Base-by-base conservation (phyloP, 2,888 invertebrate genomes). In the Cheilosia vernalis region DNA sequence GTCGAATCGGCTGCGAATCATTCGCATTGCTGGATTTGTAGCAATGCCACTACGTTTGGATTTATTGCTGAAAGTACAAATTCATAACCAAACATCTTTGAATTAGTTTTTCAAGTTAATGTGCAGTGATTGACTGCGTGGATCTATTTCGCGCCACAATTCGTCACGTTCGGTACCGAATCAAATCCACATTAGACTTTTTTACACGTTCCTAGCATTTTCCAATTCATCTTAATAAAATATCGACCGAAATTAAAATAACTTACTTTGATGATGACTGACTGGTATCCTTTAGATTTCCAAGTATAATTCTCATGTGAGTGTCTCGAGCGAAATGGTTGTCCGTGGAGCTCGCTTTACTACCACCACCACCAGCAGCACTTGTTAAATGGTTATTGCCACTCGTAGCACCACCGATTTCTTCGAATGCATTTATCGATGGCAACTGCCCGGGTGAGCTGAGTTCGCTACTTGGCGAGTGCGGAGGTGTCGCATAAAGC, bases 291-390 rank as follows among this genome's bases (percentile, higher is more conserved):
- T 92, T 92, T 0, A 92, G 89, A 40, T 94, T 94, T 0, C 96
- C 96, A 87, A 97, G 92, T 88, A 97, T 97, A 87, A 97, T 97
- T 87, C 97, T 93, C 97, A 97, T 97, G 89, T 97, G 97, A 0
- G 97, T 97, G 90, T 97, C 97, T n/a, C 97, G 93, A 69, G 96
- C 96, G 93, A 97, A 97, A 90, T 97, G 97, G 42, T 95, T 96
- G 91, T 97, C 97, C 0, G 96, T 94, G 90, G 94, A 89, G 89
- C 87, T 87, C 27, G 90, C 86, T 83, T 91, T 90, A 27, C 89
- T 88, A 37, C 88, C 87, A 19, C 83, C 87, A 60, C 87, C 87
- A 60, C 87, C 84, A 49, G 87, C 80, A 9, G 77, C 66, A 30
- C 61, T 76, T 49, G 70, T 73, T 49, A 74, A 47, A 56, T 76